Evolutionary conservation across 64 coral and sea anemone species (phyloP).

Genomic region (Dendrophyllia cribrosa): DNA sequence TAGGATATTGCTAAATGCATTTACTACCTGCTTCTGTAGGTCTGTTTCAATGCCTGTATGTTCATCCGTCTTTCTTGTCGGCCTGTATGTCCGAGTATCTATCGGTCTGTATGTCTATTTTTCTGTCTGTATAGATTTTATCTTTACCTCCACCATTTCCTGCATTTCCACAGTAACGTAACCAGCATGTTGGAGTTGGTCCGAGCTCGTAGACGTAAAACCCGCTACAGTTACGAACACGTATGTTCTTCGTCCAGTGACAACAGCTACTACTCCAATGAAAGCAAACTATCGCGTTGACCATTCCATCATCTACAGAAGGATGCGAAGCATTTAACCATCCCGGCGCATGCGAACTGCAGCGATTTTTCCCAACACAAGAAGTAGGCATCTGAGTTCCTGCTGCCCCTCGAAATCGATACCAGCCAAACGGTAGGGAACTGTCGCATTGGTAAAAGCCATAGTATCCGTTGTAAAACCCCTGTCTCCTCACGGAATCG

Average conservation of each 20-base stretch:
- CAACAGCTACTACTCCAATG: slow-evolving; percentile 1
- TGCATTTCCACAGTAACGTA: slow-evolving; percentile 35
- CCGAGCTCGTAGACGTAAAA: slow-evolving; percentile 49
- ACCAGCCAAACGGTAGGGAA: slow-evolving; percentile 7
- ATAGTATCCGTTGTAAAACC: slow-evolving; percentile 16
- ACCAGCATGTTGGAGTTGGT: neutral
- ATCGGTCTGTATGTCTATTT: neutral
- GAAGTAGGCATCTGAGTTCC: slow-evolving; percentile 48
- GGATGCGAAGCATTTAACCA: slow-evolving; percentile 48
- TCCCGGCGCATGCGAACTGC: slow-evolving; percentile 17
- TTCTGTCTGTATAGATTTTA: neutral
- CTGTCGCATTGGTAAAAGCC: slow-evolving; percentile 31
- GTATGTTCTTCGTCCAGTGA: neutral
- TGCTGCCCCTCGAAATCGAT: slow-evolving; percentile 40
- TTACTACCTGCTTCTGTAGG: no score
- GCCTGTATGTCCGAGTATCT: neutral
- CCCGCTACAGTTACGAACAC: slow-evolving; percentile 54
- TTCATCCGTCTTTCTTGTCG: neutral
- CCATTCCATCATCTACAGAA: neutral
- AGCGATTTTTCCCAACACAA: slow-evolving; percentile 17
- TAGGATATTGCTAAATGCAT: no score
- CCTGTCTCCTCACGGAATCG: neutral
- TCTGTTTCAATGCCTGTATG: no score
- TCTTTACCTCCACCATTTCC: neutral
- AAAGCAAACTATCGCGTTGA: slow-evolving; percentile 13